Evolutionary conservation across 2,797 vertebrate genomes (phyloP), one percentile per base, ranked within the genome.

Genomic region (Melanotaenia maccullochi): DNA sequence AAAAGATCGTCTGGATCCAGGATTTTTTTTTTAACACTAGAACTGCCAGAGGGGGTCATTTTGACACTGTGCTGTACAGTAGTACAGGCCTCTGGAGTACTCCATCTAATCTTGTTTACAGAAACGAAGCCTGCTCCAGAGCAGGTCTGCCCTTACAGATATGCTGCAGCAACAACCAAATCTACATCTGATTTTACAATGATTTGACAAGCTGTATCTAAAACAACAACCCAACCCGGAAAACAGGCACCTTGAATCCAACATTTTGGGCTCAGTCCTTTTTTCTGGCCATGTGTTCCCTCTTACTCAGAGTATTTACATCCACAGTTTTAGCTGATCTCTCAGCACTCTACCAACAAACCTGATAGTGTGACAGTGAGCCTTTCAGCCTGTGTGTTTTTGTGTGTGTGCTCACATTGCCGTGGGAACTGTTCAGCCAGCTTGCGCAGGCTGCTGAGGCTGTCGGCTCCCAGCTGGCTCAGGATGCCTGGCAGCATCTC

Each of bases 401-500:
- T 36, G 47, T 25, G 25, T 25, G 36, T 70, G 11, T 12, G 65
- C 91, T 62, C 89, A 99, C 97, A 95, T 96, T 98, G 97, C 89
- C 97, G 95, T 82, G 97, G 97, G 93, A 99, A 99, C 92, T 98
- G 97, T 94, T 99, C 97, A 3, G 97, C 97, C 93, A 99, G 95
- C 91, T 98, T 98, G 85, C 97, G 96, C 93, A 99, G 97, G 94
- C 97, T 99, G 90, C 95, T 97, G 93, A 99, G 96, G 92, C 97
- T 98, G 95, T 99, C 97, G 42, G 97, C 97, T 76, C 97, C 97
- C 85, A 99, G 96, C 91, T 99, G 98, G 93, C 97, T 99, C 90
- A 99, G 96, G 92, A 99, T 99, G 87, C 97, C 97, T 0, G 98
- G 97, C 84, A 99, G 96, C 98, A 99, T 98, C 95, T 99, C 97